phyloP scores from a whole-genome alignment of 2,888 invertebrate species.

The Thereva unica region DNA sequence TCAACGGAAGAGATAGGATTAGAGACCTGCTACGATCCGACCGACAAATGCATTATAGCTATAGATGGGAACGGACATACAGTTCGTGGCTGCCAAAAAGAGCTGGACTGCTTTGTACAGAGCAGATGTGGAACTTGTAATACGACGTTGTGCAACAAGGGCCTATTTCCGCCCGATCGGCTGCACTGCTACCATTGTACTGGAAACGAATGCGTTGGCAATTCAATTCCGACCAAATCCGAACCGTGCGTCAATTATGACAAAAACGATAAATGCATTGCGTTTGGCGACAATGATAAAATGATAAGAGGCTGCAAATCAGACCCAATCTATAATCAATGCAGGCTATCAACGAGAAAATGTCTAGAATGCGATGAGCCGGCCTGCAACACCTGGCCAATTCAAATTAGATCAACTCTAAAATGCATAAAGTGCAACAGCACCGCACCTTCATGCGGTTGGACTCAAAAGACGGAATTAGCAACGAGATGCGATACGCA shows the following conservation, averaged over 20 bases:
- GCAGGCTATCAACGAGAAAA: conserved; percentile 45
- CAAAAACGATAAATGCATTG: conserved; percentile 46
- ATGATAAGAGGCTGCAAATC: conserved; percentile 51
- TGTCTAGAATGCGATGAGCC: conserved; percentile 47
- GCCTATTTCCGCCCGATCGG: conserved; percentile 48
- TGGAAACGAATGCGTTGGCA: conserved; percentile 33
- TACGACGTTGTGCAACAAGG: conserved; percentile 50
- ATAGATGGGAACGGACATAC: conserved; percentile 40
- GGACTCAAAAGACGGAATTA: no score
- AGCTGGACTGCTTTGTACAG: conserved; percentile 19
- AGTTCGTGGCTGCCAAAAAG: conserved; percentile 47
- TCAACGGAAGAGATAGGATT: background rate
- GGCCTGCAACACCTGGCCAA: conserved; percentile 48
- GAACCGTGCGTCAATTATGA: conserved; percentile 43
- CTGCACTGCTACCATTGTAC: conserved; percentile 51
- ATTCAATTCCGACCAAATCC: conserved; percentile 37
- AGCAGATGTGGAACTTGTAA: conserved; percentile 46
- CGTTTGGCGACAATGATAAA: conserved; percentile 44
- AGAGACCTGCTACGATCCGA: background rate
- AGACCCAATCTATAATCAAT: conserved; percentile 46
- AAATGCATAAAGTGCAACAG: no score
- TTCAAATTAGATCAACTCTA: conserved; percentile 25
- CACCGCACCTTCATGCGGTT: no score
- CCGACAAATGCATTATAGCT: background rate
- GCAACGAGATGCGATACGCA: no score